A percentile compares a stretch with the other conserved stretches of the same genome.
Conservation (phyloP, 2,113 vertebrate genomes). For the Picathartes gymnocephalus region DNA sequence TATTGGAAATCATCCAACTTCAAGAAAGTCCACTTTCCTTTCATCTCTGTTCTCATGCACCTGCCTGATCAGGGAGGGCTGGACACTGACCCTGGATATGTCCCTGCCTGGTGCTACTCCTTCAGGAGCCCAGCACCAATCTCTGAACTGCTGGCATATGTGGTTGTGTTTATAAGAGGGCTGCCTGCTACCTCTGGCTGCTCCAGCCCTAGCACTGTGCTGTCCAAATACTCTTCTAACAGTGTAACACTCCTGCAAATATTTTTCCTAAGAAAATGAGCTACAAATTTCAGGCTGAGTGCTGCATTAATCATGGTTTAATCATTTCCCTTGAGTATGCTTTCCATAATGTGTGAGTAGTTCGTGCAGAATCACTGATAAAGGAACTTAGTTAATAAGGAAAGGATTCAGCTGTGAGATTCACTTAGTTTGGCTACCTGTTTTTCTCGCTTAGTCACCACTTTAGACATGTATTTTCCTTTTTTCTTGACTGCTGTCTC, state of each 20-base stretch:
- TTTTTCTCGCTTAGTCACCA: not conserved
- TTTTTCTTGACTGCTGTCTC: not conserved
- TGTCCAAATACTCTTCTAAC: not conserved
- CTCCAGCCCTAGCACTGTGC: not conserved
- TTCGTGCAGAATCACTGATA: conserved; percentile 29
- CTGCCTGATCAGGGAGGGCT: not conserved
- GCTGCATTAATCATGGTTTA: conserved; percentile 59
- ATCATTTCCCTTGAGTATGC: conserved; percentile 55
- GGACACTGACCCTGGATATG: not conserved
- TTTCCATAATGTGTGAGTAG: conserved; percentile 26
- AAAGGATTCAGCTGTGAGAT: conserved; percentile 24
- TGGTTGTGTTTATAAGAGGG: not conserved
- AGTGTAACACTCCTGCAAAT: conserved; percentile 10
- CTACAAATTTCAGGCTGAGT: conserved; percentile 33
- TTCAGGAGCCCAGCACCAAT: accelerated
- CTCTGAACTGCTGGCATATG: not conserved
- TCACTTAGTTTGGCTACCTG: not conserved
- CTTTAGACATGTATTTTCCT: not conserved
- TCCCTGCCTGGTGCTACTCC: not conserved
- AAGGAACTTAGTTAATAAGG: conserved; percentile 25
- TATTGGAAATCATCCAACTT: not conserved
- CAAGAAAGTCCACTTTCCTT: not conserved
- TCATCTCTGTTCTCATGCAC: not conserved
- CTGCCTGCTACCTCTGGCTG: not conserved
- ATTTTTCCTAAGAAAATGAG: conserved; percentile 53